A percentile compares a stretch with the other conserved stretches of the same genome.
These are phyloP conservation scores for Andrena bucephala DNA, from an alignment of 2,888 invertebrate species.

Conservation along the genomic window DNA sequence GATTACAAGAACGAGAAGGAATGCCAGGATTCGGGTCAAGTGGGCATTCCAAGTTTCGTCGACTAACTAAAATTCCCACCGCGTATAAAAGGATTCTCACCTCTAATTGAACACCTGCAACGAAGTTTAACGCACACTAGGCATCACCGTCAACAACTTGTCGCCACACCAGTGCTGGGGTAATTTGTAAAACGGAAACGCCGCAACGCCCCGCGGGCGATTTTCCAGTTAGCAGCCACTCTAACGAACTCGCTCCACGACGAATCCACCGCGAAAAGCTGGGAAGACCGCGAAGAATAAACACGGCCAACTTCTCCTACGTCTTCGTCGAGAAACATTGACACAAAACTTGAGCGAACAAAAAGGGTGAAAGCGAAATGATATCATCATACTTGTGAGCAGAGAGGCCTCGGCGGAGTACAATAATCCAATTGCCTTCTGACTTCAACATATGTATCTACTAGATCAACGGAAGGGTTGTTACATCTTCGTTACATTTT, in stretches of 20 bases:
- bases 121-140: background rate
- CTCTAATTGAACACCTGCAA: background rate
- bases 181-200: slow-evolving; percentile 59
- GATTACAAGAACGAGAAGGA: too few relatives aligned
- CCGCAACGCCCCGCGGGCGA: slow-evolving; percentile 40
- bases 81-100: background rate
- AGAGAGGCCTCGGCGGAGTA: background rate
- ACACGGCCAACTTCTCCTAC: slow-evolving; percentile 27
- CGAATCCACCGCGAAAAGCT: slow-evolving; percentile 43
- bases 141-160: background rate
- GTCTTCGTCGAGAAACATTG: background rate
- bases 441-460: background rate
- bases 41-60: too few relatives aligned
- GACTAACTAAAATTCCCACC: background rate
- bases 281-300: slow-evolving; percentile 28
- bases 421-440: slow-evolving; percentile 3
- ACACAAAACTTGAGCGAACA: slow-evolving; percentile 2
- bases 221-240: slow-evolving; percentile 51
- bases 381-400: too few relatives aligned
- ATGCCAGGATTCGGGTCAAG: too few relatives aligned
- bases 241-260: slow-evolving; percentile 59
- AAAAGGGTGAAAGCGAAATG: background rate
- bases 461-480: background rate
- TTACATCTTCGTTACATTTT: background rate
- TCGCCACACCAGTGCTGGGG: slow-evolving; percentile 36